phyloP scores from a whole-genome alignment of 2,797 vertebrate genomes.

The Selene dorsalis region DNA sequence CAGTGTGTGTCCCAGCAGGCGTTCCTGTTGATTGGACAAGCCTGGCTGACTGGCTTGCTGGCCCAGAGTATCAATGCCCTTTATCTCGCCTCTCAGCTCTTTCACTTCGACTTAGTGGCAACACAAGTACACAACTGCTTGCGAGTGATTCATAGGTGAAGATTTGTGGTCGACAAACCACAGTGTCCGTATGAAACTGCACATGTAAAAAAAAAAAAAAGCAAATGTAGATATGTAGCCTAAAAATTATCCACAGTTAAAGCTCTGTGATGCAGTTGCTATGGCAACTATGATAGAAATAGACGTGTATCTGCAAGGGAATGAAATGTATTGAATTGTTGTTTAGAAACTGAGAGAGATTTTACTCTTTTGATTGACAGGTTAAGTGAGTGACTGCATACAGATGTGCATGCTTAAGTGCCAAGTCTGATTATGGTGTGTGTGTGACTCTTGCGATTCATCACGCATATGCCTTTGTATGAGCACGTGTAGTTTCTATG shows the following conservation, averaged over 20 bases:
- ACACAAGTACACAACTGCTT: slow-evolving; percentile 28
- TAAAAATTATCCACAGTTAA: slow-evolving; percentile 85
- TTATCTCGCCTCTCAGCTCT: slow-evolving; percentile 66
- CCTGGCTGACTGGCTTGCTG: slow-evolving; percentile 71
- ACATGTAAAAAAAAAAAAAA: slow-evolving; percentile 51
- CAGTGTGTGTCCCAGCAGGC: slow-evolving; percentile 75
- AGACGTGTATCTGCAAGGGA: slow-evolving; percentile 85
- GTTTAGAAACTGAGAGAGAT: slow-evolving; percentile 72
- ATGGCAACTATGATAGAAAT: slow-evolving; percentile 88
- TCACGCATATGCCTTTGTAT: neutral
- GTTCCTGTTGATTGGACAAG: slow-evolving; percentile 76
- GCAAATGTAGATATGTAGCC: slow-evolving; percentile 74
- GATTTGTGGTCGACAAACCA: slow-evolving; percentile 6
- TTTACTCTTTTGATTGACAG: slow-evolving; percentile 65
- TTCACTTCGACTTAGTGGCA: slow-evolving; percentile 48
- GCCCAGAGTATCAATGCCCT: slow-evolving; percentile 67
- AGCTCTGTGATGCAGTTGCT: slow-evolving; percentile 86
- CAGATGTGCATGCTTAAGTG: slow-evolving; percentile 8
- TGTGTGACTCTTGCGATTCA: slow-evolving; percentile 20
- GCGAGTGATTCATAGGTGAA: slow-evolving; percentile 24
- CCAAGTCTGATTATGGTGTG: neutral
- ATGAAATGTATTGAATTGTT: slow-evolving; percentile 82
- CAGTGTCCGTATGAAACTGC: slow-evolving; percentile 51
- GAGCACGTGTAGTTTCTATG: slow-evolving; percentile 3
- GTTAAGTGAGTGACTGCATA: slow-evolving; percentile 57